phyloP scores from a whole-genome alignment of 2,888 invertebrate genomes.

The Rhingia campestris region DNA sequence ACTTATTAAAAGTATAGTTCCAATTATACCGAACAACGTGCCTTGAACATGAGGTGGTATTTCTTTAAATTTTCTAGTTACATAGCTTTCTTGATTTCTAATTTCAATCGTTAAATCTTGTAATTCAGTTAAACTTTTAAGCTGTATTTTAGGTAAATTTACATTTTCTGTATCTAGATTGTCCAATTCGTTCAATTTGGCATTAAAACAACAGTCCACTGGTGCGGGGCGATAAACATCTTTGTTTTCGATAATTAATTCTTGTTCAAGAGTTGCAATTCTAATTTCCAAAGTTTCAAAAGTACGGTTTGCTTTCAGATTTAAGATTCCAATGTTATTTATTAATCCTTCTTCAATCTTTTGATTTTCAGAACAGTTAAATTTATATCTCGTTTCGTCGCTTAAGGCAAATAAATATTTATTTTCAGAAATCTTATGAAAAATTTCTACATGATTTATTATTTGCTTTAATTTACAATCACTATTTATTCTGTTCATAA shows the following conservation, averaged over 20 bases:
- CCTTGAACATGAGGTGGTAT: slow-evolving; percentile 31
- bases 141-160: no score
- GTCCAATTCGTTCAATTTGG: no score
- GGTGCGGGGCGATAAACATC: slow-evolving; percentile 5
- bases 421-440: slow-evolving; percentile 17
- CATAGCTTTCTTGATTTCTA: no score
- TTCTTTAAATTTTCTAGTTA: no score
- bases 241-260: slow-evolving; percentile 7
- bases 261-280: slow-evolving; percentile 4
- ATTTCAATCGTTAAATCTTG: no score
- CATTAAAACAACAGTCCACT: no score
- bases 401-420: slow-evolving; percentile 22
- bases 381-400: slow-evolving; percentile 18
- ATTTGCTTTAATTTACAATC: no score
- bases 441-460: no score
- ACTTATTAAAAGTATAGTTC: neutral
- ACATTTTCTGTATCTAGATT: no score
- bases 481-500: no score
- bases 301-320: neutral
- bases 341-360: neutral
- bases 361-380: slow-evolving; percentile 1
- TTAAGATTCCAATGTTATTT: slow-evolving; percentile 6
- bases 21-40: slow-evolving; percentile 4
- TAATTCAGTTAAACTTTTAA: no score
- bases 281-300: slow-evolving; percentile 19